Percentiles rank a stretch among this genome's conserved stretches.
These are phyloP conservation scores for Trachymyrmex septentrionalis DNA, from an alignment of 1,140 invertebrate genomes.

Conservation along the genomic window DNA sequence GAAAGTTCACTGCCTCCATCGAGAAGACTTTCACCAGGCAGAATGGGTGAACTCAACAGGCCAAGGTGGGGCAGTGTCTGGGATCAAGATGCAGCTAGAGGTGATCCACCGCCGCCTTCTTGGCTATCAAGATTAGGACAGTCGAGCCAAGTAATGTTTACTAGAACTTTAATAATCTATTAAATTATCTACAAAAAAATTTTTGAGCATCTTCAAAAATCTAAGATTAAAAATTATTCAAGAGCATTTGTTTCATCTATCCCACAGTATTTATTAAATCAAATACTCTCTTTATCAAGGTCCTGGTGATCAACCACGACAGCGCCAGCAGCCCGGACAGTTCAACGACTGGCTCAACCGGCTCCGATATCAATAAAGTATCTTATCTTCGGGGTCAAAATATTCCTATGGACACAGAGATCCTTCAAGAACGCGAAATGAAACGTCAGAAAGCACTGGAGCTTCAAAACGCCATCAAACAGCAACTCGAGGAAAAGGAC, in stretches of 20 bases:
- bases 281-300: conserved; percentile 67
- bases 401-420: conserved; percentile 89
- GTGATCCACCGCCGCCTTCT: conserved; percentile 86
- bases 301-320: conserved; percentile 84
- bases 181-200: background rate
- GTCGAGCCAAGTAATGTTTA: conserved; percentile 79
- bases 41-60: conserved; percentile 88
- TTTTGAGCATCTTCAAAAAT: conserved; percentile 10
- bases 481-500: conserved; percentile 91
- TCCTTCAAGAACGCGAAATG: conserved; percentile 90
- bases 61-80: conserved; percentile 91
- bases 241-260: background rate
- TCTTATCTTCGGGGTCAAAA: conserved; percentile 91
- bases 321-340: conserved; percentile 83
- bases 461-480: conserved; percentile 91
- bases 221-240: background rate
- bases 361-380: conserved; percentile 85
- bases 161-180: too few species aligned
- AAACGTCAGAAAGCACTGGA: conserved; percentile 90
- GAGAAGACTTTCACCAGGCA: conserved; percentile 80
- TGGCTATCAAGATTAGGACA: conserved; percentile 87
- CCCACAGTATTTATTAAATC: conserved; percentile 17
- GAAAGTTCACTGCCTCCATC: conserved; percentile 81
- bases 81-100: conserved; percentile 87
- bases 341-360: conserved; percentile 80